Evolutionary conservation across 2,797 vertebrate species (phyloP).

Genomic region (Amniataba percoides): DNA sequence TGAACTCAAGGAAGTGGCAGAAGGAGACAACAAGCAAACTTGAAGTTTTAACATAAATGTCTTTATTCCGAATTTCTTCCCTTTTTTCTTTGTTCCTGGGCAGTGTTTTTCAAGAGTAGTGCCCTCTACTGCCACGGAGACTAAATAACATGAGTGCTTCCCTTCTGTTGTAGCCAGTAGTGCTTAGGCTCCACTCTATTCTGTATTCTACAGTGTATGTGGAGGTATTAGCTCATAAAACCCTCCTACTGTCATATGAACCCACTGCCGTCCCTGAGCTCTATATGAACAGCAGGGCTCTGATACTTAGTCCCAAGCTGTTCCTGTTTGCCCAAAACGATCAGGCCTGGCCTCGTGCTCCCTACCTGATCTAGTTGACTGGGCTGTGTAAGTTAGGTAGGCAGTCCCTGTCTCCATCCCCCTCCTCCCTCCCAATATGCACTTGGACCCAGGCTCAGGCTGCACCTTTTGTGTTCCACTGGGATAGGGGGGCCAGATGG

Average conservation of each 20-base stretch:
- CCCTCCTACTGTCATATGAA: constrained; percentile 84
- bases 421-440: constrained; percentile 94
- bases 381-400: constrained; percentile 95
- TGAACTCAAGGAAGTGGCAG: constrained; percentile 62
- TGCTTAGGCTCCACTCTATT: constrained; percentile 74
- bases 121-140: constrained; percentile 76
- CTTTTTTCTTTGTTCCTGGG: constrained; percentile 48
- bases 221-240: constrained; percentile 85
- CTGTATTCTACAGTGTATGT: constrained; percentile 81
- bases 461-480: constrained; percentile 98
- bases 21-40: constrained; percentile 66
- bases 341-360: constrained; percentile 77
- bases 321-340: constrained; percentile 83
- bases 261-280: constrained; percentile 76
- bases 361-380: constrained; percentile 90
- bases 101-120: constrained; percentile 42
- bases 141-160: constrained; percentile 55
- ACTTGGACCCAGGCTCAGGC: constrained; percentile 96
- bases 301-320: constrained; percentile 83
- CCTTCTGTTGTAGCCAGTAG: constrained; percentile 66
- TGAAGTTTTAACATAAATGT: constrained; percentile 51
- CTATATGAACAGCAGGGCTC: constrained; percentile 83
- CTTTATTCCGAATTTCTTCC: constrained; percentile 31
- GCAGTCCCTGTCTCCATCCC: constrained; percentile 91
- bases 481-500: constrained; percentile 98